Base-by-base conservation (phyloP, 1,140 invertebrate genomes). In the Phymorhynchus buccinoides region DNA sequence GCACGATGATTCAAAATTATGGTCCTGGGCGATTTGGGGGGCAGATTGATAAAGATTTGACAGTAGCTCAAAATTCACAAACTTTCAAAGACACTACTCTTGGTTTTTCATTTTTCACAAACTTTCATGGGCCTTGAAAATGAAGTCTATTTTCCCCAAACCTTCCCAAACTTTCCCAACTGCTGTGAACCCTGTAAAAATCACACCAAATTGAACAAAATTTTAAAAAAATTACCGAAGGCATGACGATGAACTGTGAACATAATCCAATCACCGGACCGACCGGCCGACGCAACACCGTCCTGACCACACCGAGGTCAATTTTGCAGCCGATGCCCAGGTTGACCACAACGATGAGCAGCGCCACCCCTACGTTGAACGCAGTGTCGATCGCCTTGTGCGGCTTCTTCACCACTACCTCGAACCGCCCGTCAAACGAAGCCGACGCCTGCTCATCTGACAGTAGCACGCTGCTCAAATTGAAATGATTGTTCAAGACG, bases 221-320 rank as follows among this genome's bases (percentile, higher is more conserved):
- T 27, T 6, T 30, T 52, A 9, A 52, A 52, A 52, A 52, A 18
- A 89, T 89, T 90, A 94, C 93, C 91, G 93, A n/a, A 3, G 93
- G 93, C 93, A 94, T 94, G 22, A 94, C 86, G 12, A 93, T 82
- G 87, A 94, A 94, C 88, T 94, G 94, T 39, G 91, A 92, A 48
- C 90, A 87, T 62, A 94, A 91, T 1, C 93, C 94, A 68, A 92
- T 92, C 14, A 91, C 37, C 22, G 94, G 93, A 30, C 92, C 93
- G 4, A 94, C 83, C 0, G 94, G 94, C 87, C 84, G 89, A 82
- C 86, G 90, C 7, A 94, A 73, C 0, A 93, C 90, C 82, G 89
- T 84, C 80, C 91, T 92, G 27, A 94, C 91, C 22, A 94, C 89
- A n/a, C 87, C 27, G 12, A 94, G 73, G 41, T 94, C 93, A 14